phyloP scores from a whole-genome alignment of 2,797 vertebrate genomes.

The Syngnathus acus region DNA sequence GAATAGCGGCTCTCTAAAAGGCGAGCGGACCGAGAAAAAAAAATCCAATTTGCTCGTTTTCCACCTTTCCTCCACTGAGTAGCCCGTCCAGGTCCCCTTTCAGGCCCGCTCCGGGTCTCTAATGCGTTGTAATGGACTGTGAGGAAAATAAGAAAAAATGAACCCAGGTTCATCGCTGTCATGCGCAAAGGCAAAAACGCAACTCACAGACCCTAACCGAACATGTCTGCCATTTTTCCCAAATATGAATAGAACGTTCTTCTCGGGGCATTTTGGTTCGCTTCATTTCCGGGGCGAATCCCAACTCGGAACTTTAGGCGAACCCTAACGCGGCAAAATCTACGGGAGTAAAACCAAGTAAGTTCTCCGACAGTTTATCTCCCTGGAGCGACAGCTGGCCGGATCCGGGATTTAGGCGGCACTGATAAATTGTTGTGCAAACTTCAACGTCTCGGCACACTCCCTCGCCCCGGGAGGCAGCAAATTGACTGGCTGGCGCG shows the following conservation, averaged over 20 bases:
- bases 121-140: constrained; percentile 41
- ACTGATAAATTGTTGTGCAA: constrained; percentile 55
- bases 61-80: neutral
- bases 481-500: constrained; percentile 59
- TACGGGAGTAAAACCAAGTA: constrained; percentile 22
- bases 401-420: constrained; percentile 50
- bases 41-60: constrained; percentile 9
- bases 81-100: neutral
- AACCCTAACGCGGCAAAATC: constrained; percentile 34
- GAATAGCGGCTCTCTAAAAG: constrained; percentile 67
- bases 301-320: neutral
- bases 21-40: constrained; percentile 12
- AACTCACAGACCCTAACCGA: neutral
- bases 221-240: neutral
- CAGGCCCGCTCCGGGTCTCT: constrained; percentile 7
- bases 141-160: constrained; percentile 17
- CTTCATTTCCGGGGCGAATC: neutral
- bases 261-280: neutral
- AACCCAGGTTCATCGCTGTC: neutral
- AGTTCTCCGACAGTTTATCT: constrained; percentile 27
- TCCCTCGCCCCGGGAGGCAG: constrained; percentile 28
- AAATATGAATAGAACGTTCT: too few species aligned
- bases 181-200: neutral
- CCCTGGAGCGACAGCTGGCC: constrained; percentile 33
- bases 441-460: constrained; percentile 36